These are phyloP conservation scores for Acanthornis magna DNA, from an alignment of 2,797 vertebrate species.

Conservation along the genomic window DNA sequence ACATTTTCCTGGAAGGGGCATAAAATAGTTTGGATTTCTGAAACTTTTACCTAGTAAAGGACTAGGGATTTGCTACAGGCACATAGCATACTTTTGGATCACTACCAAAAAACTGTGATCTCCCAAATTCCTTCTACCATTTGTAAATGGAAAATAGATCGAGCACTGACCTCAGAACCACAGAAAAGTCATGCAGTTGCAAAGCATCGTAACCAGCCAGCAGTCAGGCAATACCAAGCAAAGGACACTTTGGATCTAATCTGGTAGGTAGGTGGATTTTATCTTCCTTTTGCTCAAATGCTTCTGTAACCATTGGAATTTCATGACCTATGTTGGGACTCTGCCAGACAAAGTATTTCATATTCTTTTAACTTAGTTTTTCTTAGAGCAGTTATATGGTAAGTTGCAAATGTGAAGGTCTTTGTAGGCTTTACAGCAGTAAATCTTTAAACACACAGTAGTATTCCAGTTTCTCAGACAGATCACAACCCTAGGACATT, in stretches of 20 bases:
- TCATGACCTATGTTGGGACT: background rate
- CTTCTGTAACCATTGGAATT: background rate
- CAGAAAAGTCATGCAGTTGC: background rate
- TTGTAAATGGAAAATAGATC: background rate
- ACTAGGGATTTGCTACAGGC: background rate
- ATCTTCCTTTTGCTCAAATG: background rate
- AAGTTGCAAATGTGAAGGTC: background rate
- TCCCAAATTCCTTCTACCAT: background rate
- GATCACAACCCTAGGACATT: background rate
- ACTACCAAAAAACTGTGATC: fast-evolving
- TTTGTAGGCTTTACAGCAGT: background rate
- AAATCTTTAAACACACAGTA: background rate
- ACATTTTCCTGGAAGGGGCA: background rate
- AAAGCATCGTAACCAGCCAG: background rate
- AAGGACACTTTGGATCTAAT: background rate
- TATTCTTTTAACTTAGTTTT: background rate
- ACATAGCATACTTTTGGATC: background rate
- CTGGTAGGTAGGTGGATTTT: background rate
- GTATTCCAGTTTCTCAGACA: background rate
- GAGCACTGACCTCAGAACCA: background rate
- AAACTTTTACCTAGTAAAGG: background rate
- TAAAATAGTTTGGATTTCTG: background rate
- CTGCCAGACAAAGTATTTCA: background rate
- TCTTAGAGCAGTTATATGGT: background rate
- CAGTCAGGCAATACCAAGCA: background rate